A percentile compares a stretch with the other conserved stretches of the same genome.
These are phyloP conservation scores for Encarsia formosa DNA, from an alignment of 2,888 invertebrate species.

Conservation along the genomic window DNA sequence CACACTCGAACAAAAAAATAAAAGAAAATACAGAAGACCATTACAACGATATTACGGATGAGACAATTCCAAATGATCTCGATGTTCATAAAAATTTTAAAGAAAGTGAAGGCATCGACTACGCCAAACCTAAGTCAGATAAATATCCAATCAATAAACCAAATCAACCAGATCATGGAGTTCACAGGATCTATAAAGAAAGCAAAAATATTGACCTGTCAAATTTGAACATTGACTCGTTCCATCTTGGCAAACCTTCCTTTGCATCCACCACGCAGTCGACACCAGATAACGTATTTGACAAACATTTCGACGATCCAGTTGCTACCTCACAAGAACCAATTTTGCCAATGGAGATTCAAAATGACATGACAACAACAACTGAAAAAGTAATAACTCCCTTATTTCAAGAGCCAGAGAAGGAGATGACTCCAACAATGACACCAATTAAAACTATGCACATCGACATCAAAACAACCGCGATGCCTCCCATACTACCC, in stretches of 20 bases:
- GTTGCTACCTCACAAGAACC: slow-evolving; percentile 45
- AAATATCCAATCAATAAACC: too few relatives aligned
- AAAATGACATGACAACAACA: slow-evolving; percentile 42
- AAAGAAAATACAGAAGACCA: slow-evolving; percentile 45
- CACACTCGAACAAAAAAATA: slow-evolving; percentile 20
- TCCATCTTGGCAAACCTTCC: slow-evolving; percentile 6
- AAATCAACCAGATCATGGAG: too few relatives aligned
- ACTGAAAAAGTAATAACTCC: slow-evolving; percentile 29
- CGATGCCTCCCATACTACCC: slow-evolving; percentile 44
- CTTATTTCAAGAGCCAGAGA: slow-evolving; percentile 21
- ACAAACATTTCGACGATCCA: slow-evolving; percentile 36
- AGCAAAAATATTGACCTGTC: slow-evolving; percentile 16
- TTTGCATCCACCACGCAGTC: slow-evolving; percentile 3
- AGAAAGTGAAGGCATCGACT: slow-evolving; percentile 23
- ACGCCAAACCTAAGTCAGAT: too few relatives aligned
- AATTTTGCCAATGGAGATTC: slow-evolving; percentile 45
- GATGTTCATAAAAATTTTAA: slow-evolving; percentile 17
- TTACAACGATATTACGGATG: slow-evolving; percentile 46
- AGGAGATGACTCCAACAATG: slow-evolving; percentile 28
- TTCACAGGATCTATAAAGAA: slow-evolving; percentile 23
- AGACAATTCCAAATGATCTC: slow-evolving; percentile 34
- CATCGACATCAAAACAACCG: slow-evolving; percentile 42
- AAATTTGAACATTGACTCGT: too few relatives aligned
- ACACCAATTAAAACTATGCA: slow-evolving; percentile 22
- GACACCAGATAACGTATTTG: slow-evolving; percentile 7